Conservation (phyloP, 2,113 vertebrate species). For the Varanus komodoensis region DNA sequence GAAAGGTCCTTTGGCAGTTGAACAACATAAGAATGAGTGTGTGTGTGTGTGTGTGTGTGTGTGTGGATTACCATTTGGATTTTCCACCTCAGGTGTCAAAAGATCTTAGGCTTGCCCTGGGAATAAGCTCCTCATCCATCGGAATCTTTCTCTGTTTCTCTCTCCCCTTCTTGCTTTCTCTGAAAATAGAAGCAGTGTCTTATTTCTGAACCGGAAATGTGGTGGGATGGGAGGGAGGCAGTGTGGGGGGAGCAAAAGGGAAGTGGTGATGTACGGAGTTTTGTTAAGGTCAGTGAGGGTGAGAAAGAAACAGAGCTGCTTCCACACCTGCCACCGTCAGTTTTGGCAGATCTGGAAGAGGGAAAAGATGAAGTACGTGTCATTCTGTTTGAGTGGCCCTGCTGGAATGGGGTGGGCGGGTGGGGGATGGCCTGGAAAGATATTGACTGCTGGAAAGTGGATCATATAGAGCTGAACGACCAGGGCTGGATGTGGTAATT, state of each 20-base stretch:
- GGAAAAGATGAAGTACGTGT: not conserved
- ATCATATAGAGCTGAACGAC: not conserved
- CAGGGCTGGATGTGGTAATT: not conserved
- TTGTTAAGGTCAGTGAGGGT: conserved; percentile 38
- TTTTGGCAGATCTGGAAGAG: not conserved
- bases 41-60: not conserved
- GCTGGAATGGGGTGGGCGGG: not conserved
- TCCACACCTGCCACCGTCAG: conserved; percentile 20
- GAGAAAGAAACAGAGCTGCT: conserved; percentile 12
- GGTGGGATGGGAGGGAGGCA: conserved; percentile 35
- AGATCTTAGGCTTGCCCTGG: not conserved
- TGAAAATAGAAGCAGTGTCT: conserved; percentile 65
- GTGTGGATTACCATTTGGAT: not conserved
- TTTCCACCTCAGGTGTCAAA: not conserved
- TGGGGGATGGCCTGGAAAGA: not conserved
- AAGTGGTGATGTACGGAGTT: not conserved
- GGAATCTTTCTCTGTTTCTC: conserved; percentile 31
- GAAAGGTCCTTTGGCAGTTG: not conserved
- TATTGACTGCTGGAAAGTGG: conserved; percentile 17
- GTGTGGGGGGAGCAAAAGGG: not conserved
- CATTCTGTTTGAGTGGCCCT: not conserved
- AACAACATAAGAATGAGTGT: not conserved
- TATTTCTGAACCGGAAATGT: conserved; percentile 67
- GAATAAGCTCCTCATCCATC: conserved; percentile 4
- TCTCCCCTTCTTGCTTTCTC: conserved; percentile 44